A percentile compares a stretch with the other conserved stretches of the same genome.
Evolutionary conservation across 2,888 invertebrate genomes (phyloP).

Genomic region (Ethmia dodecea): DNA sequence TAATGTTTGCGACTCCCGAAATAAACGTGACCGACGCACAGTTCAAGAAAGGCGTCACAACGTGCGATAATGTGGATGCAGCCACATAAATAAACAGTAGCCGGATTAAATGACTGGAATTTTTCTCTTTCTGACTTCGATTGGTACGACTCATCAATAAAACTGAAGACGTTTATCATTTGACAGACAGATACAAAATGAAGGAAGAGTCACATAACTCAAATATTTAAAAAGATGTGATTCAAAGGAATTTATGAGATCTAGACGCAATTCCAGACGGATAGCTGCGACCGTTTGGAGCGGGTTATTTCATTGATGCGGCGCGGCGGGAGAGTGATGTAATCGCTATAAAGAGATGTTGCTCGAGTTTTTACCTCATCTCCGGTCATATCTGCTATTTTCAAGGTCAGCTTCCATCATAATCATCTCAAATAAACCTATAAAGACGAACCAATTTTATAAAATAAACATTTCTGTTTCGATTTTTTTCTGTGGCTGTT

Average conservation of each 20-base stretch:
- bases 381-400: conserved; percentile 7
- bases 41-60: conserved; percentile 57
- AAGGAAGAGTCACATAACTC: conserved; percentile 2
- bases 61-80: conserved; percentile 42
- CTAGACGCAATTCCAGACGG: conserved; percentile 21
- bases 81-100: conserved; percentile 40
- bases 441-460: no score
- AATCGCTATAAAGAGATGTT: conserved; percentile 33
- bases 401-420: not conserved
- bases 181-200: conserved; percentile 3
- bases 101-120: conserved; percentile 39
- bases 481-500: no score
- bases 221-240: conserved; percentile 1
- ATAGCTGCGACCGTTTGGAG: conserved; percentile 17
- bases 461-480: no score
- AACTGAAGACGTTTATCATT: conserved; percentile 11
- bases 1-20: conserved; percentile 42
- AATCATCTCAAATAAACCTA: no score
- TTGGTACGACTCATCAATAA: conserved; percentile 38
- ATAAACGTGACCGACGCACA: conserved; percentile 59
- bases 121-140: conserved; percentile 38
- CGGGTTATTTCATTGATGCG: conserved; percentile 34
- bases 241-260: conserved; percentile 8
- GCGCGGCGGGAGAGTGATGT: conserved; percentile 33
- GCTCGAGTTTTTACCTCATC: conserved; percentile 19